Conservation (phyloP, 2,888 invertebrate species). For the Idaea straminata region DNA sequence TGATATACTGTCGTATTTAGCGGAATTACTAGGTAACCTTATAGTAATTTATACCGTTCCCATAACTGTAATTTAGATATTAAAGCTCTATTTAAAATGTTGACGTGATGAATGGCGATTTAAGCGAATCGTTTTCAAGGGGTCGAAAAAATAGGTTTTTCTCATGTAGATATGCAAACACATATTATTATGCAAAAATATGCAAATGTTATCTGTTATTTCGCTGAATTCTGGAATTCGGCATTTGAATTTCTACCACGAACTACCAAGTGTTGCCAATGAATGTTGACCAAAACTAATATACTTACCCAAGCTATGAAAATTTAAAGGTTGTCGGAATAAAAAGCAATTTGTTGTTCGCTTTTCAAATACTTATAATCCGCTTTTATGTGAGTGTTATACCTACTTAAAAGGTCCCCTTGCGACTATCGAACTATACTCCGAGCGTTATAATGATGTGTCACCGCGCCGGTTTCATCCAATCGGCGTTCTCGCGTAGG, state of each 20-base stretch:
- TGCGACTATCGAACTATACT: not conserved
- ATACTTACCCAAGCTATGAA: slow-evolving; percentile 34
- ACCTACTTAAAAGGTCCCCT: not conserved
- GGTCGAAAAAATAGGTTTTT: not conserved
- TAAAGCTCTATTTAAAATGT: too few relatives aligned
- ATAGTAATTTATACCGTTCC: too few relatives aligned
- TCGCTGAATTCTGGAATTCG: not conserved
- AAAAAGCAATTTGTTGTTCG: slow-evolving; percentile 67
- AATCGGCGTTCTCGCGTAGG: too few relatives aligned
- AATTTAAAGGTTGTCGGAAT: slow-evolving; percentile 56
- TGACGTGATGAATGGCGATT: too few relatives aligned
- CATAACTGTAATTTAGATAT: too few relatives aligned
- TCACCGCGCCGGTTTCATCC: not conserved
- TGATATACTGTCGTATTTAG: too few relatives aligned
- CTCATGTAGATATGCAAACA: too few relatives aligned
- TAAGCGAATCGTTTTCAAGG: too few relatives aligned
- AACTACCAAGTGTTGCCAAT: slow-evolving; percentile 39
- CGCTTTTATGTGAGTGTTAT: slow-evolving; percentile 67
- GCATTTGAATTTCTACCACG: not conserved
- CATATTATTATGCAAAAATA: not conserved
- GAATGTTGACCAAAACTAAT: slow-evolving; percentile 23
- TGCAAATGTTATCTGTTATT: not conserved
- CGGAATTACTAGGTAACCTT: too few relatives aligned
- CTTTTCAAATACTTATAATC: slow-evolving; percentile 63
- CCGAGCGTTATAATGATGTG: not conserved